Evolutionary conservation across 2,797 vertebrate genomes (phyloP).

Genomic region (Sciaenops ocellatus): DNA sequence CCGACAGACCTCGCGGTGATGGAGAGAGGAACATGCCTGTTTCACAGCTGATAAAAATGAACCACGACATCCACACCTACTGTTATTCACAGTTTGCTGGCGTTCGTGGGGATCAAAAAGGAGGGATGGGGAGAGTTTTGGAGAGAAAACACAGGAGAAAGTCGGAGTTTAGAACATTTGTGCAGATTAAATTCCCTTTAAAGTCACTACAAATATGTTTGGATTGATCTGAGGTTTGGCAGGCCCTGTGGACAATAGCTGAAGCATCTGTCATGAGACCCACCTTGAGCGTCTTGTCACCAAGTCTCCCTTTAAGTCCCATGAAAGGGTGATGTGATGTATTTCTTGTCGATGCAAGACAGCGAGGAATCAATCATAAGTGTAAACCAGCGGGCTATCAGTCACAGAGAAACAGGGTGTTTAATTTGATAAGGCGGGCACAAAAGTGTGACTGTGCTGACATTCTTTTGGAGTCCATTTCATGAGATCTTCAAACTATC

Average conservation of each 20-base stretch:
- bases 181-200: conserved; percentile 11
- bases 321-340: conserved; percentile 1
- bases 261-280: neutral
- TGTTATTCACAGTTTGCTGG: conserved; percentile 22
- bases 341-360: conserved; percentile 19
- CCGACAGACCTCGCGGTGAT: conserved; percentile 5
- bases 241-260: neutral
- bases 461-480: neutral
- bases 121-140: neutral
- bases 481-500: neutral
- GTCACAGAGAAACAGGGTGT: neutral
- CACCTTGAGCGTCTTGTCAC: neutral
- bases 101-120: neutral
- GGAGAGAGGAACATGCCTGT: conserved; percentile 24
- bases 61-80: conserved; percentile 1
- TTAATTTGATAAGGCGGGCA: conserved; percentile 1
- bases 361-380: neutral
- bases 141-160: conserved; percentile 5
- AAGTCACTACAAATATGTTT: neutral
- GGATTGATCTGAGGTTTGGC: conserved; percentile 7
- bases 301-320: conserved; percentile 1
- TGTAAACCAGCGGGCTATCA: neutral
- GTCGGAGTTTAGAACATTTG: conserved; percentile 1
- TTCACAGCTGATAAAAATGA: conserved; percentile 53
- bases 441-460: too few relatives aligned